Evolutionary conservation across 2,113 vertebrate species (phyloP).

Genomic region (Amazona vittata): DNA sequence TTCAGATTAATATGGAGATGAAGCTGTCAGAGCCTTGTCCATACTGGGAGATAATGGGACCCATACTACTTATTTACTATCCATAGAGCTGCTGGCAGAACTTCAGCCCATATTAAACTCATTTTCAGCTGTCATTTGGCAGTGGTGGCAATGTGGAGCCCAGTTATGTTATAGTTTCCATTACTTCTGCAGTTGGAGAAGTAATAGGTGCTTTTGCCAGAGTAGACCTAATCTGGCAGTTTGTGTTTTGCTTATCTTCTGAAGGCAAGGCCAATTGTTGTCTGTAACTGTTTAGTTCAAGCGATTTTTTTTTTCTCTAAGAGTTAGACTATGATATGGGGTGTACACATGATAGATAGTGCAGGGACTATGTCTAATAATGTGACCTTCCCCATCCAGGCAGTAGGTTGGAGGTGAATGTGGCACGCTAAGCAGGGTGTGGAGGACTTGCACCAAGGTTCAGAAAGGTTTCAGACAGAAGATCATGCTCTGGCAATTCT

Average conservation of each 20-base stretch:
- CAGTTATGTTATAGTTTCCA: background rate
- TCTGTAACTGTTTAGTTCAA: background rate
- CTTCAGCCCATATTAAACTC: constrained; percentile 5
- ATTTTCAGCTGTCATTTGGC: constrained; percentile 47
- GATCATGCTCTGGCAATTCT: constrained; percentile 54
- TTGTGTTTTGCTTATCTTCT: background rate
- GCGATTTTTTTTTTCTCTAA: background rate
- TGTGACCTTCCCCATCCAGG: background rate
- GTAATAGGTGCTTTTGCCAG: background rate
- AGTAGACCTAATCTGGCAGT: background rate
- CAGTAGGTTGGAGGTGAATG: background rate
- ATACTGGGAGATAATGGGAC: constrained; percentile 13
- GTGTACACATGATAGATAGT: fast-evolving
- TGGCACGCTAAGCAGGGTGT: background rate
- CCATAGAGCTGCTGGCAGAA: constrained; percentile 35
- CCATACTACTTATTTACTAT: constrained; percentile 5
- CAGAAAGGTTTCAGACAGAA: background rate
- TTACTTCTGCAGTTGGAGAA: background rate
- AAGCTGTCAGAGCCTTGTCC: constrained; percentile 36
- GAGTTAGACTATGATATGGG: fast-evolving
- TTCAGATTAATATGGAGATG: background rate
- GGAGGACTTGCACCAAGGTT: background rate
- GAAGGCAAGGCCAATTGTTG: background rate
- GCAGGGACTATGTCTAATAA: background rate
- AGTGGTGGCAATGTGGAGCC: background rate